Percentiles rank a stretch among this genome's conserved stretches.
Conservation (phyloP, 2,113 vertebrate species). For the Baryphthengus martii region DNA sequence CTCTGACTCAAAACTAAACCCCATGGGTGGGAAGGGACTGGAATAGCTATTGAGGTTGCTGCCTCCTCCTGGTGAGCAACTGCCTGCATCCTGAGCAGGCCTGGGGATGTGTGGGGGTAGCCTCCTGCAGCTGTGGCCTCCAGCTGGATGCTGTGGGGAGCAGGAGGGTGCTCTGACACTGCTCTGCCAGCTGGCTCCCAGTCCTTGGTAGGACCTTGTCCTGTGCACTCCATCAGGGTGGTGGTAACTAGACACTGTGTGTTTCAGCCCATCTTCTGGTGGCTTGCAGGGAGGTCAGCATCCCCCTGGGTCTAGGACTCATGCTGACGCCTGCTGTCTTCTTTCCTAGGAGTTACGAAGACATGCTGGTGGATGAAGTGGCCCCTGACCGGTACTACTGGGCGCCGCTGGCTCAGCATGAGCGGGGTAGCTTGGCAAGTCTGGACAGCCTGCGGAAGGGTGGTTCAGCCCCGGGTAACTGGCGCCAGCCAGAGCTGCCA, state of each 20-base stretch:
- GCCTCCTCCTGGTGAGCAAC: not conserved
- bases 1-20: not conserved
- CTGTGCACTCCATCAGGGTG: rapidly evolving
- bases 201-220: not conserved
- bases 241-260: not conserved
- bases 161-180: rapidly evolving
- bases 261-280: not conserved
- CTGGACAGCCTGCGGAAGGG: conserved; percentile 92
- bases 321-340: rapidly evolving
- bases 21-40: not conserved
- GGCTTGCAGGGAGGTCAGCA: not conserved
- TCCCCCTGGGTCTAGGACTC: rapidly evolving
- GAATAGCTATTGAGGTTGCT: not conserved
- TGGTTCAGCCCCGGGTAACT: conserved; percentile 69
- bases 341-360: conserved; percentile 85
- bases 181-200: not conserved
- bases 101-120: rapidly evolving
- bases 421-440: conserved; percentile 91
- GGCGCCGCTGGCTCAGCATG: conserved; percentile 88
- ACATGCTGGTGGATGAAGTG: conserved; percentile 88
- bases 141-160: not conserved
- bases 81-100: not conserved
- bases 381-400: conserved; percentile 87
- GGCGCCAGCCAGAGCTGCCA: conserved; percentile 93
- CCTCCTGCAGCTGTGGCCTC: rapidly evolving